phyloP scores from a whole-genome alignment of 2,113 vertebrate species.

The Aplodontia rufa region DNA sequence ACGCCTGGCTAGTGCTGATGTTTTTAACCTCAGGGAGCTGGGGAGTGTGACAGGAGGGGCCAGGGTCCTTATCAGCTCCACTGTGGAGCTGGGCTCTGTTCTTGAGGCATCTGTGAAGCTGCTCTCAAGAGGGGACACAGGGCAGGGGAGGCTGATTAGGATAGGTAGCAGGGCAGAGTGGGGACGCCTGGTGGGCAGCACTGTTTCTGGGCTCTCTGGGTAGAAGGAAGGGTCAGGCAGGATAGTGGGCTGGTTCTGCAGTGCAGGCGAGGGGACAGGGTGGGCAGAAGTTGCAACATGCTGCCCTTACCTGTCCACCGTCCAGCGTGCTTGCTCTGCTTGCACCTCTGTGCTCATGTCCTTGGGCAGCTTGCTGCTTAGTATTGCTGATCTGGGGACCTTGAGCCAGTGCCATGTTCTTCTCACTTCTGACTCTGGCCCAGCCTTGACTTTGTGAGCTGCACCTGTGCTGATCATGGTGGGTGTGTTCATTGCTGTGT shows the following conservation, averaged over 20 bases:
- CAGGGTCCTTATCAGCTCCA: neutral
- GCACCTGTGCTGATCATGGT: rapidly evolving
- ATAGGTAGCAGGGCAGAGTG: neutral
- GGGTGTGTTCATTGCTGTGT: rapidly evolving
- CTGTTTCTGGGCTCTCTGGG: neutral
- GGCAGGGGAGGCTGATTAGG: neutral
- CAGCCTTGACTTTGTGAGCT: neutral
- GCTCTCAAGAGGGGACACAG: no score
- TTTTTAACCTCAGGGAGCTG: neutral
- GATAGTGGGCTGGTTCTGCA: neutral
- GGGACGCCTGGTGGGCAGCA: neutral
- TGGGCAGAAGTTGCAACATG: no score
- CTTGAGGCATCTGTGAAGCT: neutral
- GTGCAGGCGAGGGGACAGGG: neutral
- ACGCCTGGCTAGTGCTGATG: neutral
- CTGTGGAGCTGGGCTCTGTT: neutral
- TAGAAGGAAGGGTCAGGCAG: neutral
- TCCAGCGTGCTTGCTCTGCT: neutral
- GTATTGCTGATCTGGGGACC: neutral
- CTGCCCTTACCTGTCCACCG: no score
- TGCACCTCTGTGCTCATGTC: rapidly evolving
- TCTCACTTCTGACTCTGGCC: rapidly evolving
- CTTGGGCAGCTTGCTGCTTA: neutral
- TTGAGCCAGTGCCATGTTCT: neutral
- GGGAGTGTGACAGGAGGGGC: neutral